phyloP scores from a whole-genome alignment of 1,140 invertebrate genomes.

The Neuroterus valhalla region DNA sequence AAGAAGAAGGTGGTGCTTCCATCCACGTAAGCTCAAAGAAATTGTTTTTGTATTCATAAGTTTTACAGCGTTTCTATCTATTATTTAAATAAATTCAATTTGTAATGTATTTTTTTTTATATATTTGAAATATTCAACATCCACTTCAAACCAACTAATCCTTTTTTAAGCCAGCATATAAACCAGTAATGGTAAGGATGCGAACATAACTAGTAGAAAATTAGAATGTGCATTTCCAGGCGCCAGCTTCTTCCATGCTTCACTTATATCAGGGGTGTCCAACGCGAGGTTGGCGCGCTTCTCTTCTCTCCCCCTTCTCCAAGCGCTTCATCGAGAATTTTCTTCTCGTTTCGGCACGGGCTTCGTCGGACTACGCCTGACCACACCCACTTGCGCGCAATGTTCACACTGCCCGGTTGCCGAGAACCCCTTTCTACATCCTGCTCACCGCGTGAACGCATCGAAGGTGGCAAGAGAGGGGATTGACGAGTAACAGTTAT shows the following conservation, averaged over 20 bases:
- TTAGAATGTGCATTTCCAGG: conserved; percentile 18
- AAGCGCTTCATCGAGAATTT: too few relatives aligned
- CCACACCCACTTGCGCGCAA: too few relatives aligned
- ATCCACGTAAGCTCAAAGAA: conserved; percentile 87
- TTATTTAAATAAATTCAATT: too few relatives aligned
- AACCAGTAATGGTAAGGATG: conserved; percentile 52
- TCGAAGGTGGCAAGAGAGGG: too few relatives aligned
- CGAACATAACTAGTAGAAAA: conserved; percentile 9
- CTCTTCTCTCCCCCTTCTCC: too few relatives aligned
- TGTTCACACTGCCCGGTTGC: too few relatives aligned
- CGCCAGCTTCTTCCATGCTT: background rate
- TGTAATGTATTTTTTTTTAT: background rate
- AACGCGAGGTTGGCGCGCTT: too few relatives aligned
- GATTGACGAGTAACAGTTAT: too few relatives aligned
- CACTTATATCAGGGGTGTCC: background rate
- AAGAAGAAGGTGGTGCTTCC: conserved; percentile 91
- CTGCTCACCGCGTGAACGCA: too few relatives aligned
- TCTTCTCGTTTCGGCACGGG: too few relatives aligned
- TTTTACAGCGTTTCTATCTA: background rate
- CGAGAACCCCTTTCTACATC: too few relatives aligned
- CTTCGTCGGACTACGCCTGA: too few relatives aligned
- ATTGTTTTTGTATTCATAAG: conserved; percentile 25
- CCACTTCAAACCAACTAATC: conserved; percentile 57
- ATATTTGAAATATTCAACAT: conserved; percentile 37
- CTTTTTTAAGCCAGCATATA: conserved; percentile 56